Percentiles rank a stretch among this genome's conserved stretches.
Conservation (phyloP, 2,113 vertebrate genomes). For the Sclerurus mexicanus region DNA sequence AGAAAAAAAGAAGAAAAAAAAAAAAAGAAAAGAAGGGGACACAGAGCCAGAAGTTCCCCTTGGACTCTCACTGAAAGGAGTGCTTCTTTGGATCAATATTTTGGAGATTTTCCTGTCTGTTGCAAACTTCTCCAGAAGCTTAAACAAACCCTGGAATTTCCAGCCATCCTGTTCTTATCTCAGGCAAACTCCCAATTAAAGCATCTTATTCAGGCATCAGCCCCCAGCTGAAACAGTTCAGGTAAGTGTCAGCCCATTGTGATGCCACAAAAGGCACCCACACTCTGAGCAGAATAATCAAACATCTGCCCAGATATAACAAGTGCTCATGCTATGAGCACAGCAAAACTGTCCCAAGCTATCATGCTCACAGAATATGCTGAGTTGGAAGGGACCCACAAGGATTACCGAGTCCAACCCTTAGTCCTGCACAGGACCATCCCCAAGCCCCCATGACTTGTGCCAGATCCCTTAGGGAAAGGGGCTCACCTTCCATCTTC, state of each 20-base stretch:
- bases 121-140: not conserved
- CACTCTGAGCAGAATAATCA: not conserved
- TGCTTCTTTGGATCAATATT: not conserved
- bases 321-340: fast-evolving
- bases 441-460: not conserved
- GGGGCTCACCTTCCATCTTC: not conserved
- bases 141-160: not conserved
- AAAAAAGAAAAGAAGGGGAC: not conserved
- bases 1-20: too few relatives aligned
- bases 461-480: not conserved
- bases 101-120: not conserved
- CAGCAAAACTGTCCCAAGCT: not conserved
- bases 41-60: not conserved
- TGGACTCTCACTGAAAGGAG: not conserved
- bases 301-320: not conserved
- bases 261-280: not conserved
- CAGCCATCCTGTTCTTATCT: not conserved
- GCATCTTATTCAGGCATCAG: not conserved
- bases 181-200: not conserved
- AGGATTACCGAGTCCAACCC: not conserved
- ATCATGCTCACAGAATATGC: not conserved
- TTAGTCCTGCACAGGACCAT: not conserved
- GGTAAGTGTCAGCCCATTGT: not conserved
- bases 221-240: not conserved
- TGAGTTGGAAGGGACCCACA: not conserved